phyloP scores from a whole-genome alignment of 2,888 invertebrate genomes.

The Bugula neritina region DNA sequence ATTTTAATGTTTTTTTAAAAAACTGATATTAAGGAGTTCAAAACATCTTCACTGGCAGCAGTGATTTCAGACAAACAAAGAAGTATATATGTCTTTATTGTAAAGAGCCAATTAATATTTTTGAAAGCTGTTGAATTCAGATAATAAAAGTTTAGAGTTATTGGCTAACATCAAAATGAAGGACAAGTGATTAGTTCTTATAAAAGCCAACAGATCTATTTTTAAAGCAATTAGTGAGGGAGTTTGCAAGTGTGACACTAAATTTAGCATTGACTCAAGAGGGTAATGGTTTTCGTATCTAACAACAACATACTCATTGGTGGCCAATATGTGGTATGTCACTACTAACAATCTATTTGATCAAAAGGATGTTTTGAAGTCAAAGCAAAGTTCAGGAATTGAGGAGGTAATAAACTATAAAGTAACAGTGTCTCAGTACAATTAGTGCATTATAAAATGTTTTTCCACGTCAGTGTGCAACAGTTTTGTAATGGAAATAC shows the following conservation, averaged over 20 bases:
- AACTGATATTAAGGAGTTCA: no score
- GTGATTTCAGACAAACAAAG: no score
- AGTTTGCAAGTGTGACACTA: neutral
- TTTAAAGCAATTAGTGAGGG: neutral
- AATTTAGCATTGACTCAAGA: neutral
- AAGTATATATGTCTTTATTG: no score
- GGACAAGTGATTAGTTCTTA: neutral
- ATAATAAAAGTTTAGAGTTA: no score
- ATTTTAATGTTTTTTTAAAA: no score
- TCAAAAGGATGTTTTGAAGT: neutral
- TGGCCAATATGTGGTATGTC: neutral
- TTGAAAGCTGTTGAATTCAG: no score
- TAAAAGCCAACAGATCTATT: neutral
- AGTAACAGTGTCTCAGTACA: neutral
- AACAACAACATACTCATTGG: neutral
- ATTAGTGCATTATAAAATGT: neutral
- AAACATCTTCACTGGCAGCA: no score
- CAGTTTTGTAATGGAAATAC: neutral
- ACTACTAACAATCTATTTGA: no score
- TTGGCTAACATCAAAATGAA: neutral
- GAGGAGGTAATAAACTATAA: neutral
- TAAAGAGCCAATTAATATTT: no score
- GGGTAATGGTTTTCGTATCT: slow-evolving; percentile 11
- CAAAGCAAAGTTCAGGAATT: neutral
- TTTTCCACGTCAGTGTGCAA: neutral